phyloP scores from a whole-genome alignment of 2,888 invertebrate genomes.

The Sarcophaga variegata region DNA sequence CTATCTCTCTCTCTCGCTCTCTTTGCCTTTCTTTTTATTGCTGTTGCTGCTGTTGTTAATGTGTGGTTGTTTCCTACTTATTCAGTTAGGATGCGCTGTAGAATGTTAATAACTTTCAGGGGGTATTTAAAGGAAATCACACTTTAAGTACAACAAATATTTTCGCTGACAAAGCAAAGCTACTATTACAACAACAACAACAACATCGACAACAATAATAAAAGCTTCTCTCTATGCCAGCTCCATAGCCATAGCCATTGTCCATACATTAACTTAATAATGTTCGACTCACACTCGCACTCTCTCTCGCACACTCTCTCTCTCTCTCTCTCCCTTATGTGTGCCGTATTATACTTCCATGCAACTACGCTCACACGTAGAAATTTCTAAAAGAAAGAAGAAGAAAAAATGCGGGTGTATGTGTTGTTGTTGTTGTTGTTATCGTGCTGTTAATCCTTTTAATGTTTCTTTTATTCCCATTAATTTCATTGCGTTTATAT shows the following conservation, averaged over 20 bases:
- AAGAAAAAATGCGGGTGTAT: background rate
- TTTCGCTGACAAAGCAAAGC: slow-evolving; percentile 62
- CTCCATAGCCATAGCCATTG: background rate
- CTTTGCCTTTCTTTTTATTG: slow-evolving; percentile 10
- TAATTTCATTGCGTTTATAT: background rate
- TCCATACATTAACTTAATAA: slow-evolving; percentile 26
- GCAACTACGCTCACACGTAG: background rate
- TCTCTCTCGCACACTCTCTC: background rate
- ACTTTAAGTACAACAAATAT: slow-evolving; percentile 50
- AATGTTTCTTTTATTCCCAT: background rate
- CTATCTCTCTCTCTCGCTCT: no score
- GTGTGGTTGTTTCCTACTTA: slow-evolving; percentile 41
- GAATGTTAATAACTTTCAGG: slow-evolving; percentile 71
- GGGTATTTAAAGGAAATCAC: slow-evolving; percentile 57
- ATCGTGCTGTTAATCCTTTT: background rate
- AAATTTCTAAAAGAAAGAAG: background rate
- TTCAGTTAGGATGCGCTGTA: slow-evolving; percentile 60
- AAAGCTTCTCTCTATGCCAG: background rate
- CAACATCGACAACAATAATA: background rate
- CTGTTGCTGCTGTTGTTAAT: slow-evolving; percentile 5
- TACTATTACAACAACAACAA: background rate
- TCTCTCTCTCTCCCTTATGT: background rate
- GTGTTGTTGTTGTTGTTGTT: background rate
- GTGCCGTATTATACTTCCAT: background rate
- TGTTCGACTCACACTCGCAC: background rate